phyloP scores from a whole-genome alignment of 2,113 vertebrate genomes.

The Myotis davidii region DNA sequence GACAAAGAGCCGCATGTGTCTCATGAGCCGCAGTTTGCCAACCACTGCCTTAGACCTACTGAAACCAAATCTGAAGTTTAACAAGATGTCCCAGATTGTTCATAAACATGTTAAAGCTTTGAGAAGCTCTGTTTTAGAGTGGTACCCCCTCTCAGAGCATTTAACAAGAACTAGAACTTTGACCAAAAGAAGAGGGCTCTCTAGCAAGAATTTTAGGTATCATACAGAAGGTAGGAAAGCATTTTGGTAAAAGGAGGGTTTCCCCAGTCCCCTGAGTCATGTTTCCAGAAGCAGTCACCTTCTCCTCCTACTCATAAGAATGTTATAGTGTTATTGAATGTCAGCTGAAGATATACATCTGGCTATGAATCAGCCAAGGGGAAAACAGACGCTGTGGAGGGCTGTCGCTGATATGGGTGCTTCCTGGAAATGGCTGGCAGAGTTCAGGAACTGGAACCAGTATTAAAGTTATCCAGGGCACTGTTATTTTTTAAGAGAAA shows the following conservation, averaged over 20 bases:
- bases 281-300: slow-evolving; percentile 74
- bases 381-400: slow-evolving; percentile 67
- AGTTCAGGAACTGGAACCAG: slow-evolving; percentile 54
- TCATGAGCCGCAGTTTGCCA: too few species aligned
- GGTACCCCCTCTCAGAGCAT: not conserved
- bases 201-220: slow-evolving; percentile 65
- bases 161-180: slow-evolving; percentile 52
- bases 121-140: not conserved
- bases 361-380: slow-evolving; percentile 72
- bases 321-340: slow-evolving; percentile 78
- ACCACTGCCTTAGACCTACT: not conserved
- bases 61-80: slow-evolving; percentile 4
- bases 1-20: too few species aligned
- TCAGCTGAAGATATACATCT: slow-evolving; percentile 75
- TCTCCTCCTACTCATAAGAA: slow-evolving; percentile 77
- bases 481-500: slow-evolving; percentile 34
- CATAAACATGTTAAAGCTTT: not conserved
- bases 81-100: not conserved
- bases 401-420: slow-evolving; percentile 50
- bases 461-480: slow-evolving; percentile 32
- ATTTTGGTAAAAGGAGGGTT: slow-evolving; percentile 72
- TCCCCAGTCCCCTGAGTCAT: slow-evolving; percentile 76
- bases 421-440: slow-evolving; percentile 66
- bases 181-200: slow-evolving; percentile 28
- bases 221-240: slow-evolving; percentile 61